Conservation (phyloP, 1,140 invertebrate genomes). For the Heterodera carotae region DNA sequence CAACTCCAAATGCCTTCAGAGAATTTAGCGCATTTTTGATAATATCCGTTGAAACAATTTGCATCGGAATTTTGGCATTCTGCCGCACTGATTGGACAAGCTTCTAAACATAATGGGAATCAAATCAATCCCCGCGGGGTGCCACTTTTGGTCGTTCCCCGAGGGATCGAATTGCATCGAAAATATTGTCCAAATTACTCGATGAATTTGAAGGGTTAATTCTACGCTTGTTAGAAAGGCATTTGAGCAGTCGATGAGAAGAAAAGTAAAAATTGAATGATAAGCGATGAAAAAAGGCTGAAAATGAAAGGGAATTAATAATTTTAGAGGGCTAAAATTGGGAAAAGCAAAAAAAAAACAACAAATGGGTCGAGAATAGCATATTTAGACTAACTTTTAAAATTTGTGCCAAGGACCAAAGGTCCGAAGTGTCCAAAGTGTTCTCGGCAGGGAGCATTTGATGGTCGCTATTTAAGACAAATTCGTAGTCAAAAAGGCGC, state of each 20-base stretch:
- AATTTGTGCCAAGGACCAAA: not conserved
- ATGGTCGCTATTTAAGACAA: no score
- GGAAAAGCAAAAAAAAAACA: not conserved
- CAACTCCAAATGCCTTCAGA: not conserved
- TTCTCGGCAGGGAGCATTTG: no score
- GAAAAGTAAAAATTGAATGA: slow-evolving; percentile 9
- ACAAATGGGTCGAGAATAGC: not conserved
- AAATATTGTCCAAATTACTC: slow-evolving; percentile 7
- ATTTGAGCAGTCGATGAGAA: slow-evolving; percentile 9
- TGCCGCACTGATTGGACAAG: not conserved
- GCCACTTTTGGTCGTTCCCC: not conserved
- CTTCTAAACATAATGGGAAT: not conserved
- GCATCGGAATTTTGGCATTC: slow-evolving; percentile 14
- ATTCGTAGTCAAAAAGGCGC: not conserved
- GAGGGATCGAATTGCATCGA: not conserved
- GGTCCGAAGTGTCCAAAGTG: not conserved
- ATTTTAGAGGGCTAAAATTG: not conserved
- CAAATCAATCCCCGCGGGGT: not conserved
- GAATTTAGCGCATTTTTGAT: slow-evolving; percentile 21
- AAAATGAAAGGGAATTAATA: slow-evolving; percentile 6
- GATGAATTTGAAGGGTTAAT: not conserved
- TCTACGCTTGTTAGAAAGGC: slow-evolving; percentile 2
- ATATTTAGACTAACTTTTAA: not conserved
- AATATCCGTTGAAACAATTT: slow-evolving; percentile 19
- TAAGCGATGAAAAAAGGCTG: slow-evolving; percentile 20